phyloP scores from a whole-genome alignment of 2,113 vertebrate genomes.

The Okapia johnstoni region DNA sequence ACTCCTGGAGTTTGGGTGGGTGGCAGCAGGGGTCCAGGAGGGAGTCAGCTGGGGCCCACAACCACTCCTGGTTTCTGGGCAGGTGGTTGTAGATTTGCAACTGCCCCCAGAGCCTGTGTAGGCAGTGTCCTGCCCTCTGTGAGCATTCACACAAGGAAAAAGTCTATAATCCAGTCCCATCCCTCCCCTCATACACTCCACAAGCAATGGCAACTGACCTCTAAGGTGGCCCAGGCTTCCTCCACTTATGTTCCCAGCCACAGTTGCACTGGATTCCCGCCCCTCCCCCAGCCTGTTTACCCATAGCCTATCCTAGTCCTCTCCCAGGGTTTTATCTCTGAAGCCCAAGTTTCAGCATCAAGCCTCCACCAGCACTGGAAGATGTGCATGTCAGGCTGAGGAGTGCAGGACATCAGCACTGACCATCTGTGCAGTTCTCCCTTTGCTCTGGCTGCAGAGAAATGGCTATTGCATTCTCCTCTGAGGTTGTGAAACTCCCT shows the following conservation, averaged over 20 bases:
- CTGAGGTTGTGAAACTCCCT: neutral
- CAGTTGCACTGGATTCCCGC: neutral
- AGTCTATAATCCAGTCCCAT: neutral
- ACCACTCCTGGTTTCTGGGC: neutral
- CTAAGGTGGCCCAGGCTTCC: neutral
- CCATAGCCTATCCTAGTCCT: neutral
- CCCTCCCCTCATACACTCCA: neutral
- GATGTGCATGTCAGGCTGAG: neutral
- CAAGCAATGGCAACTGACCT: neutral
- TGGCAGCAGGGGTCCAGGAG: neutral
- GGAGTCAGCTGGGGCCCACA: no score
- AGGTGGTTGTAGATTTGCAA: neutral
- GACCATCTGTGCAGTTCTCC: neutral
- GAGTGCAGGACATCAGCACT: neutral
- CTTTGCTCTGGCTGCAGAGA: neutral
- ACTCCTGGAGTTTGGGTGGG: neutral
- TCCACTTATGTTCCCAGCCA: neutral
- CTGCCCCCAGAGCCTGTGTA: neutral
- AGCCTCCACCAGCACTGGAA: neutral
- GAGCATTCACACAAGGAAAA: neutral
- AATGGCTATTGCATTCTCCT: neutral
- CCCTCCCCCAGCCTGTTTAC: neutral
- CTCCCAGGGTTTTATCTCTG: neutral
- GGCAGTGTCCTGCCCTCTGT: neutral
- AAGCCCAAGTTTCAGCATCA: neutral